A percentile compares a stretch with the other conserved stretches of the same genome.
Conservation (phyloP, 2,113 vertebrate species). For the Calyptomena viridis region DNA sequence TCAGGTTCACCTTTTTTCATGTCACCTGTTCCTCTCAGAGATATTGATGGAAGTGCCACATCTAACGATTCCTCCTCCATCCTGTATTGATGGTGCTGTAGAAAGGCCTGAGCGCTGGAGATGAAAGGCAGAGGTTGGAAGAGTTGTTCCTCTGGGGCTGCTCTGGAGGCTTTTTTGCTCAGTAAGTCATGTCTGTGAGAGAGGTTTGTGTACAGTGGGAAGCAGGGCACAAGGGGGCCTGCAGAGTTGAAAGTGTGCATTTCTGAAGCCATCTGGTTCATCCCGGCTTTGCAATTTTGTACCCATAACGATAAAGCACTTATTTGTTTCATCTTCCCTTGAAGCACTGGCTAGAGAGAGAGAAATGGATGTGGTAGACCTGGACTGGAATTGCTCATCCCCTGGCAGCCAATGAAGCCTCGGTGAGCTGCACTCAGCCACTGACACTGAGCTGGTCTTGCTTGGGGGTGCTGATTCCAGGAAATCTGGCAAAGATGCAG, state of each 20-base stretch:
- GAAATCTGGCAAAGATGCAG: not conserved
- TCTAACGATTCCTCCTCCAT: conserved; percentile 43
- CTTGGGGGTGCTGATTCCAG: not conserved
- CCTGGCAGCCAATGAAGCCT: not conserved
- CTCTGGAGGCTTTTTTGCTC: not conserved
- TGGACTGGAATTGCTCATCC: not conserved
- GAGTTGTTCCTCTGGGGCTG: not conserved
- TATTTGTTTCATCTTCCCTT: not conserved
- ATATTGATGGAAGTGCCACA: conserved; percentile 48
- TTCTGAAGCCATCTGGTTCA: not conserved
- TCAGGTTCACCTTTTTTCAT: conserved; percentile 37
- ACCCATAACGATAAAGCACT: not conserved
- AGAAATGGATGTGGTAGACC: not conserved
- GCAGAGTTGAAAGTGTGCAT: not conserved
- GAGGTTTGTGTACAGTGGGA: not conserved
- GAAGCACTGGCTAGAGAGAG: not conserved
- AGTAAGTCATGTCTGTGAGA: not conserved
- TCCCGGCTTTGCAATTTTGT: not conserved
- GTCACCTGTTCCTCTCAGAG: conserved; percentile 33
- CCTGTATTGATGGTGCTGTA: conserved; percentile 46
- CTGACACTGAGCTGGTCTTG: not conserved
- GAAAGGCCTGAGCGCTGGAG: not conserved
- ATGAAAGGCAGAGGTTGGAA: conserved; percentile 18
- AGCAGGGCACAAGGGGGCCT: not conserved
- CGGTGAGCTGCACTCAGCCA: not conserved